Base-by-base conservation (phyloP, 2,113 vertebrate species). In the Illadopsis cleaveri region DNA sequence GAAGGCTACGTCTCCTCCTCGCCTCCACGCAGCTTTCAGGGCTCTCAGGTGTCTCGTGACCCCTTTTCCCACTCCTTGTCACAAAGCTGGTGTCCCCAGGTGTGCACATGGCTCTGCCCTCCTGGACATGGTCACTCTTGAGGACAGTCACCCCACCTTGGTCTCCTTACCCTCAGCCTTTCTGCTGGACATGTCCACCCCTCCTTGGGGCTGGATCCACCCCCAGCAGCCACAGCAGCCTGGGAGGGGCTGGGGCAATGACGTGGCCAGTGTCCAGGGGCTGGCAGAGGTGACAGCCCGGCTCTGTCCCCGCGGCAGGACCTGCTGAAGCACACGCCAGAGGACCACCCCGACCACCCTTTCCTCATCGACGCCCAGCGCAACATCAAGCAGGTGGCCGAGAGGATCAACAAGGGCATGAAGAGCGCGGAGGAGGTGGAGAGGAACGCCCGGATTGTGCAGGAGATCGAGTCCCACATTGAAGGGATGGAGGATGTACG, bases 391-490 rank as follows among this genome's bases (percentile, higher is more conserved):
- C 98, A 99, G 16, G 96, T 99, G 97, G 99, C 99, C 0, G 99
- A 99, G 95, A 99, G 98, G 96, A 99, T 99, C 97, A 99, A 99
- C 96, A 99, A 99, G 97, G 99, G 99, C 10, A 99, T 99, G 72
- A 98, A 98, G 75, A 99, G 98, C 0, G 99, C 99, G 0, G 99
- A 99, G 96, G 99, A 99, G 96, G 99, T 99, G 7, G 99, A 99
- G 97, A 98, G 98, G 53, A 99, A 99, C 7, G 98, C 99, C 10
- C 98, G 99, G 3, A 98, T 99, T 22, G 99, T 99, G 96, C 99
- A 99, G 97, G 99, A 99, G 98, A 99, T 99, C 0, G 99, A 99
- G 96, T 98, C 99, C 8, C 99, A 99, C 97, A 99, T 99, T 2
- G 99, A 99, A 93, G 99, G 99, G 90, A 98, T 99, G 93, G 99